Base-by-base conservation (phyloP, 1,140 invertebrate genomes). In the Philotrypesis tridentata region DNA sequence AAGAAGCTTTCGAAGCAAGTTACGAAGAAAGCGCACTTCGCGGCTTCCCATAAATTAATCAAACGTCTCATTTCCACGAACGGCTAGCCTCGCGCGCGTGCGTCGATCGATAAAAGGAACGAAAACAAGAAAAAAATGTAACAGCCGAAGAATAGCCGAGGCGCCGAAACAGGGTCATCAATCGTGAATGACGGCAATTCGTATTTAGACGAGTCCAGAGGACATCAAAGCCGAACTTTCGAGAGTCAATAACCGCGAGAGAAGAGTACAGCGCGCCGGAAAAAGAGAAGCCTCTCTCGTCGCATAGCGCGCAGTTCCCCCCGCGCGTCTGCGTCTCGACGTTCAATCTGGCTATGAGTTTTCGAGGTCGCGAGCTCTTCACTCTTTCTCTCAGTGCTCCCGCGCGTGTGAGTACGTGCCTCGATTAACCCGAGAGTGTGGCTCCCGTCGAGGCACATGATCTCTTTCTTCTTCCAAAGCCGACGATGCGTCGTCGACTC, bases 321-420 rank as follows among this genome's bases (percentile, higher is more conserved):
- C 25, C 63, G 37, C 6, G 33, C 40, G 76, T 79, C 25, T 14
- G 33, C 40, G 76, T 79, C 76, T 79, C 76, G 76, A 55, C 67
- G 43, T 23, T 60, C 65, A 60, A 60, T 55, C 75, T 63, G 8
- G 40, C 61, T 65, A 55, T 17, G 67, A 33, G 29, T 70, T 37
- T n/a, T 37, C 67, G 67, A 63, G 31, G 72, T 75, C 72, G 29
- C 55, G 29, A 74, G 43, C 23, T 43, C 33, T 37, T 37, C 33
- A 5, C 14, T 43, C 40, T 17, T n/a, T n/a, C n/a, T n/a, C n/a
- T n/a, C n/a, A n/a, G n/a, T n/a, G n/a, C n/a, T n/a, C n/a, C n/a
- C 6, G 21, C 12, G 40, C 12, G 9, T 37, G 9, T 37, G 9
- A 11, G 33, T 67, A 68, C 63, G 40, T 77, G 75, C 25, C 27